phyloP scores from a whole-genome alignment of 2,888 invertebrate genomes.

The Drosophila melanosoma region DNA sequence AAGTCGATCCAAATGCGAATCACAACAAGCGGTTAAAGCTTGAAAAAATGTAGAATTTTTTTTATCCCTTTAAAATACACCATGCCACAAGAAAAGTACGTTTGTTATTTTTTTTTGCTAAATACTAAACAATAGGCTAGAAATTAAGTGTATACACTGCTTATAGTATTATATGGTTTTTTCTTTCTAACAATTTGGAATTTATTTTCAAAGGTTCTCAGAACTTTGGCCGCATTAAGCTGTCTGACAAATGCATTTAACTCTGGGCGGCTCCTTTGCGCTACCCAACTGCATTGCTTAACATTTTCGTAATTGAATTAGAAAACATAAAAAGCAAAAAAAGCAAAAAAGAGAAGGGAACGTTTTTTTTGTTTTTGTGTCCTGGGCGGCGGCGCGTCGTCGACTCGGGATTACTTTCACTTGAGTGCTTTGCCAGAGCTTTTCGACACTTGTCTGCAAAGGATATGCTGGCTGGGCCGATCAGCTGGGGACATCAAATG shows the following conservation, averaged over 20 bases:
- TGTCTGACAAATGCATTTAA: slow-evolving; percentile 24
- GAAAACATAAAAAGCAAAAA: slow-evolving; percentile 55
- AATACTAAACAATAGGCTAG: slow-evolving; percentile 1
- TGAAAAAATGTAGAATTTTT: neutral
- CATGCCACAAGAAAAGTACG: neutral
- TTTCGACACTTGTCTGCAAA: slow-evolving; percentile 57
- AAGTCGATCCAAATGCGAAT: slow-evolving; percentile 13
- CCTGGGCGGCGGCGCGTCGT: slow-evolving; percentile 6
- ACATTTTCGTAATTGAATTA: slow-evolving; percentile 69
- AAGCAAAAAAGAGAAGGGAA: slow-evolving; percentile 45
- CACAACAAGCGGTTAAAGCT: neutral
- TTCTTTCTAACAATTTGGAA: slow-evolving; percentile 9
- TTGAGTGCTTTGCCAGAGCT: slow-evolving; percentile 65
- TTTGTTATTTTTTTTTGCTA: neutral
- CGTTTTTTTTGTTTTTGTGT: slow-evolving; percentile 11
- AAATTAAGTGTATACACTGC: neutral
- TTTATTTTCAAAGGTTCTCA: slow-evolving; percentile 24
- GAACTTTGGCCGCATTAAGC: slow-evolving; percentile 36
- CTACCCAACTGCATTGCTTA: slow-evolving; percentile 27
- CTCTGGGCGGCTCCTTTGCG: neutral
- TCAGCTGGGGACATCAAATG: slow-evolving; percentile 59
- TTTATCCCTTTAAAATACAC: neutral
- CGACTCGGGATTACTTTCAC: slow-evolving; percentile 72
- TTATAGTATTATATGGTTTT: neutral
- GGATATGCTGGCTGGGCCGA: slow-evolving; percentile 28